These are phyloP conservation scores for Acrobasis consociella DNA, from an alignment of 2,888 invertebrate genomes.

Conservation along the genomic window DNA sequence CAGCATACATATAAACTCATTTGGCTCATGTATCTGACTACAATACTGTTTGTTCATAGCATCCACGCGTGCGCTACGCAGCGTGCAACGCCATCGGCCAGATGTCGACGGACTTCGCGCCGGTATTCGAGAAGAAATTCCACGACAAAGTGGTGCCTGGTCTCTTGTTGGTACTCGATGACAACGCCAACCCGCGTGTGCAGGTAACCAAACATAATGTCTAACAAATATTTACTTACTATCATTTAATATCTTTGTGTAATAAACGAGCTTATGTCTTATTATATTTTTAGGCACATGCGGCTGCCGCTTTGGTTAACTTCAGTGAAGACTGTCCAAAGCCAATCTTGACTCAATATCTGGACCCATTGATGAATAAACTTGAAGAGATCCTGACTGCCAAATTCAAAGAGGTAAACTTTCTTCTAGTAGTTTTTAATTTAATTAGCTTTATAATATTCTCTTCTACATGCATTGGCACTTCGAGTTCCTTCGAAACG, in stretches of 20 bases:
- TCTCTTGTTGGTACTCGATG: slow-evolving; percentile 93
- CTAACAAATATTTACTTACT: too few relatives aligned
- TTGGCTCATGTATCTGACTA: too few relatives aligned
- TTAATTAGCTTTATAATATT: too few relatives aligned
- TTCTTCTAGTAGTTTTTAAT: slow-evolving; percentile 11
- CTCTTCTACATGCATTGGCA: too few relatives aligned
- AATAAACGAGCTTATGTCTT: too few relatives aligned
- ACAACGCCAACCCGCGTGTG: slow-evolving; percentile 95
- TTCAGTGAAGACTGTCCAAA: slow-evolving; percentile 99
- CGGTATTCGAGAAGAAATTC: slow-evolving; percentile 98
- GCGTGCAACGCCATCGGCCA: slow-evolving; percentile 99
- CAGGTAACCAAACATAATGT: slow-evolving; percentile 80
- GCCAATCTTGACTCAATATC: slow-evolving; percentile 93
- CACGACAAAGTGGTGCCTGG: slow-evolving; percentile 97
- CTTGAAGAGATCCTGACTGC: slow-evolving; percentile 94
- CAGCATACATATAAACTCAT: too few relatives aligned
- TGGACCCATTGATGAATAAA: slow-evolving; percentile 95
- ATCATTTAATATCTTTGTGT: too few relatives aligned
- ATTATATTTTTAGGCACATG: slow-evolving; percentile 80
- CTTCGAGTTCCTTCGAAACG: too few relatives aligned
- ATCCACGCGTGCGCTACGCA: slow-evolving; percentile 96
- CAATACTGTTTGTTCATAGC: slow-evolving; percentile 70
- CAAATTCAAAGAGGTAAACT: slow-evolving; percentile 93
- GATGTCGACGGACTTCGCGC: slow-evolving; percentile 99
- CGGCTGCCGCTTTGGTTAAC: slow-evolving; percentile 98